Evolutionary conservation across 2,113 vertebrate species (phyloP).

Genomic region (Ellobius talpinus): DNA sequence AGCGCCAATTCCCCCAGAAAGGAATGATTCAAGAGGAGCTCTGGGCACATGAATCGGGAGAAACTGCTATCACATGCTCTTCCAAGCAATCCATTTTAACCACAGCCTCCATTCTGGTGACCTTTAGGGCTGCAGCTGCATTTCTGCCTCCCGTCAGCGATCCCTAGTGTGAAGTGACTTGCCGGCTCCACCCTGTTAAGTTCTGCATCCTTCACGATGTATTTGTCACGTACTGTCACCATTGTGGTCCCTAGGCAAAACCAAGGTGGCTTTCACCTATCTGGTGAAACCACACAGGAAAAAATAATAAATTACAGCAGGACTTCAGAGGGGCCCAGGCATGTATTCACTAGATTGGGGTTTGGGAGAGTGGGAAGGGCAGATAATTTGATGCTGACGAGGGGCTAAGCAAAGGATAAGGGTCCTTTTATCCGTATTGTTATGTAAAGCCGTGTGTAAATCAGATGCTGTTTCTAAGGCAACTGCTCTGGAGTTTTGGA

Average conservation of each 20-base stretch:
- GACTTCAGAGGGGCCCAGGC: too few species aligned
- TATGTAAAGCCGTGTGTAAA: constrained; percentile 31
- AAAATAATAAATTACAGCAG: not conserved
- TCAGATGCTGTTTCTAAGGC: constrained; percentile 67
- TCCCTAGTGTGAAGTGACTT: not conserved
- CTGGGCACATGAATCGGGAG: not conserved
- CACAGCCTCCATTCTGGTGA: not conserved
- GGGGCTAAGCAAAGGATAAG: not conserved
- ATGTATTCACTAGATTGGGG: not conserved
- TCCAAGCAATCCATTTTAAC: not conserved
- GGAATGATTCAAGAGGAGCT: not conserved
- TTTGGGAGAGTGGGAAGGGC: not conserved
- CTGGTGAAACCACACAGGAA: not conserved
- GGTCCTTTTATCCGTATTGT: not conserved
- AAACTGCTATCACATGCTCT: not conserved
- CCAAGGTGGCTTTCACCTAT: not conserved
- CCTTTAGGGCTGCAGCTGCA: not conserved
- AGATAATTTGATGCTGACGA: not conserved
- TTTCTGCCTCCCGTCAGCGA: not conserved
- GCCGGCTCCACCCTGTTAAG: not conserved
- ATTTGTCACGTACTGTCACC: not conserved
- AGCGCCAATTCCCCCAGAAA: not conserved
- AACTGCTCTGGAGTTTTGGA: constrained; percentile 37
- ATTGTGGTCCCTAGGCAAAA: not conserved
- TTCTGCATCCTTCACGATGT: not conserved